Base-by-base conservation (phyloP, 2,797 vertebrate genomes). In the Denticeps clupeoides region DNA sequence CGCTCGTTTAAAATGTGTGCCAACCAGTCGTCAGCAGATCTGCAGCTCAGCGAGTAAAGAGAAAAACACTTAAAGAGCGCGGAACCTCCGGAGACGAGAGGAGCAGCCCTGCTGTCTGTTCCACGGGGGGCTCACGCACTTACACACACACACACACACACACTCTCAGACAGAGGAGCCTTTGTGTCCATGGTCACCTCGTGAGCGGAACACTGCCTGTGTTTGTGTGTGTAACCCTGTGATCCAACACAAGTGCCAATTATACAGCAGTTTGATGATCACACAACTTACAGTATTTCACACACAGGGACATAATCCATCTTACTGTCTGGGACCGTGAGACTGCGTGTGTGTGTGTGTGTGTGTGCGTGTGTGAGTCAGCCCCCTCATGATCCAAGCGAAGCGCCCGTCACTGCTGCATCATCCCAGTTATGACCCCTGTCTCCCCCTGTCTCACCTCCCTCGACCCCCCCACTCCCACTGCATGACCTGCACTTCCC, bases 181-280 rank as follows among this genome's bases (percentile, higher is more conserved):
- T 72, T 62, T 72, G 67, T 64, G 47, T 51, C 45, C 55, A 4
- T 9, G 49, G 45, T 56, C 64, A 67, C 64, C 55, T 67, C 47
- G 53, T 58, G 51, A 63, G 59, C 51, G 32, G 31, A 46, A 53
- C 52, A 37, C 35, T 33, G 13, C 13, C 25, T 45, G 8, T 32
- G 45, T 15, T 16, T 7, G 29, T 24, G 13, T 12, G 45, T 26
- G 27, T 11, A 10, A 28, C 25, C 26, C 45, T 28, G 45, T 11
- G 48, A 62, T 57, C 41, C 46, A 53, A 59, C 50, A 59, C 37
- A 45, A 56, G 45, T 37, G 53, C 53, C 55, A 65, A 65, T 62
- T 62, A 62, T 65, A 28, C 45, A n/a, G 50, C 47, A 53, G 47
- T 57, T 51, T 27, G 45, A 38, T 59, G 59, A 59, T 62, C 47